Conservation (phyloP, 1,140 invertebrate genomes). For the Oryctes rhinoceros region DNA sequence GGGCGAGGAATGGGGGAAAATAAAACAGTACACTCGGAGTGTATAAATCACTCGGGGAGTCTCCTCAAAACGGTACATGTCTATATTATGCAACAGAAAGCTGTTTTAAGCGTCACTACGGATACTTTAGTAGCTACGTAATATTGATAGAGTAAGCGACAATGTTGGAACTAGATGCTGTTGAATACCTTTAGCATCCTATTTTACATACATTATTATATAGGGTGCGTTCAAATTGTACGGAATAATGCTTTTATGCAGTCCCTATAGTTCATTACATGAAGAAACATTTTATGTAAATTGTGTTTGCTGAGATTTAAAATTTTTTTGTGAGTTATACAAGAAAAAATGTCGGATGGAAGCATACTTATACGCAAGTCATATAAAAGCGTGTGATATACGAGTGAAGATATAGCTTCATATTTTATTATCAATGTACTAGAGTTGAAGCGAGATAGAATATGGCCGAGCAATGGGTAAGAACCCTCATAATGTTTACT, state of each 20-base stretch:
- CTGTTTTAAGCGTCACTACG: background rate
- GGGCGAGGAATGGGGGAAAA: background rate
- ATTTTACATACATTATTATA: background rate
- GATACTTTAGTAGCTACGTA: background rate
- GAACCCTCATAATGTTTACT: too few species aligned
- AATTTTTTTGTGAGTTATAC: too few species aligned
- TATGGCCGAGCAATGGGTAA: too few species aligned
- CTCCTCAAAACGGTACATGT: constrained; percentile 2
- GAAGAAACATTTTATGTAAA: too few species aligned
- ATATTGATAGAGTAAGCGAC: background rate
- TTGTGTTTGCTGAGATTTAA: too few species aligned
- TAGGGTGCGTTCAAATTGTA: background rate
- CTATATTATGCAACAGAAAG: background rate
- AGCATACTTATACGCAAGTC: too few species aligned
- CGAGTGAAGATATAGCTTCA: too few species aligned
- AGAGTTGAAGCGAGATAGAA: too few species aligned
- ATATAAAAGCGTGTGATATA: too few species aligned
- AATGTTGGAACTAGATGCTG: background rate
- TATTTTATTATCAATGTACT: too few species aligned
- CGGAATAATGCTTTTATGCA: background rate
- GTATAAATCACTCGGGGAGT: background rate
- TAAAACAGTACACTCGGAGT: background rate
- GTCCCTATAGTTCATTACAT: too few species aligned
- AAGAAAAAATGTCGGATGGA: too few species aligned
- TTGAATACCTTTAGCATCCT: background rate